These are phyloP conservation scores for Parthenolecanium corni DNA, from an alignment of 2,888 invertebrate species.

Conservation along the genomic window DNA sequence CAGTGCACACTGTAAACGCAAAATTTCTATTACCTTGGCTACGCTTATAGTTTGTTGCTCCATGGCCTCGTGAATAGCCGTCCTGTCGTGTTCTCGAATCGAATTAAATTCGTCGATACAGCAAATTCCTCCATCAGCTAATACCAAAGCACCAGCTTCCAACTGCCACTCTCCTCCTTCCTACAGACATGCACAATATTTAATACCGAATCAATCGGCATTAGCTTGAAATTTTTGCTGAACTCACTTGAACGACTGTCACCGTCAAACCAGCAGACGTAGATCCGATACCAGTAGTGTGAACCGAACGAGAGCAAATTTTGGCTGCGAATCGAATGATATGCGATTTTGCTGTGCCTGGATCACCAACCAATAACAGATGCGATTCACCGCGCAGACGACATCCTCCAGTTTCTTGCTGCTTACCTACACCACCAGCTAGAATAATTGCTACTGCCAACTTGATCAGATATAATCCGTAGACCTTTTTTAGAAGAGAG, in stretches of 20 bases:
- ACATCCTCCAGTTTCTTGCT: constrained; percentile 42
- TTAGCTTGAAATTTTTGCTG: neutral
- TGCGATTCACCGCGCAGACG: constrained; percentile 67
- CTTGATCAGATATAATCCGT: constrained; percentile 78
- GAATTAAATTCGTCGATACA: constrained; percentile 86
- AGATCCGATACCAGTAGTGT: constrained; percentile 76
- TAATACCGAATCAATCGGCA: neutral
- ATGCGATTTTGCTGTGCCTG: constrained; percentile 82
- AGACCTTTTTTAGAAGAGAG: constrained; percentile 47
- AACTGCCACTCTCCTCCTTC: constrained; percentile 83
- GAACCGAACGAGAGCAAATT: constrained; percentile 59
- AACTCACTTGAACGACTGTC: constrained; percentile 62
- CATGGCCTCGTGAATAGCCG: constrained; percentile 85
- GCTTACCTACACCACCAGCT: constrained; percentile 46
- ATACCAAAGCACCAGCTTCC: constrained; percentile 78
- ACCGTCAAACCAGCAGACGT: constrained; percentile 82
- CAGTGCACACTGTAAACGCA: too few relatives aligned
- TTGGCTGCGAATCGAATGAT: constrained; percentile 59
- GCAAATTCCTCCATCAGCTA: constrained; percentile 80
- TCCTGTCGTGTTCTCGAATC: constrained; percentile 67
- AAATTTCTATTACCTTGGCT: constrained; percentile 53
- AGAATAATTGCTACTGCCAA: constrained; percentile 62
- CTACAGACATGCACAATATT: constrained; percentile 40
- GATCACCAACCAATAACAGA: constrained; percentile 74
- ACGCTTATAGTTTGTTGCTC: constrained; percentile 88